Evolutionary conservation across 1,140 invertebrate genomes (phyloP).

Genomic region (Orchesella cincta): DNA sequence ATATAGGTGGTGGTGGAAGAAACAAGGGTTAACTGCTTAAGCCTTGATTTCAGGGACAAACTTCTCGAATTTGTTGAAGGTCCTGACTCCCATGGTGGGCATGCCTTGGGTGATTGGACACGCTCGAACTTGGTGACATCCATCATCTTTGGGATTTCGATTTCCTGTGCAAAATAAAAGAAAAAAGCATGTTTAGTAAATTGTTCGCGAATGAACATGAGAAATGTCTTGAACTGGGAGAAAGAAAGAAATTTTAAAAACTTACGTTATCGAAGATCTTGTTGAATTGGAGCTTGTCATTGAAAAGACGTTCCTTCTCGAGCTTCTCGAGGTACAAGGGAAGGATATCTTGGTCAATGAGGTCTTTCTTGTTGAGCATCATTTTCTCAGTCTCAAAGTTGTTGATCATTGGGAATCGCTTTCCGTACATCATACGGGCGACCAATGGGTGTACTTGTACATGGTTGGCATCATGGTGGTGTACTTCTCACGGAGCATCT

Average conservation of each 20-base stretch:
- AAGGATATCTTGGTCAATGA: neutral
- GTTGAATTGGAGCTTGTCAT: conserved; percentile 9
- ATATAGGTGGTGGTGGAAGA: conserved; percentile 2
- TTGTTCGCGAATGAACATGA: neutral
- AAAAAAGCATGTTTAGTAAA: neutral
- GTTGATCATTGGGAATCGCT: neutral
- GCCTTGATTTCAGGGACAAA: neutral
- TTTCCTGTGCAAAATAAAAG: conserved; percentile 8
- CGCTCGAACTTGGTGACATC: neutral
- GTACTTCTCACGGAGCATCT: neutral
- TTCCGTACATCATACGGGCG: conserved; percentile 11
- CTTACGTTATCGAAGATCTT: conserved; percentile 22
- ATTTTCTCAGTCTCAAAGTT: conserved; percentile 7
- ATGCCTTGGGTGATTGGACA: neutral
- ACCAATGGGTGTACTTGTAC: neutral
- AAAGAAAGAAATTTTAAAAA: neutral
- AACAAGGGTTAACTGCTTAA: neutral
- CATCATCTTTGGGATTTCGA: neutral
- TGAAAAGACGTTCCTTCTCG: neutral
- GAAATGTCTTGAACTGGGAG: too few relatives aligned
- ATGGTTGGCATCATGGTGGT: neutral
- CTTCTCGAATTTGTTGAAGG: neutral
- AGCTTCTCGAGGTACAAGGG: neutral
- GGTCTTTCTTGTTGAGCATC: conserved; percentile 9
- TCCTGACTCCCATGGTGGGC: conserved; percentile 13